Percentiles rank a stretch among this genome's conserved stretches.
Conservation (phyloP, 2,113 vertebrate genomes). For the Rynchops niger region DNA sequence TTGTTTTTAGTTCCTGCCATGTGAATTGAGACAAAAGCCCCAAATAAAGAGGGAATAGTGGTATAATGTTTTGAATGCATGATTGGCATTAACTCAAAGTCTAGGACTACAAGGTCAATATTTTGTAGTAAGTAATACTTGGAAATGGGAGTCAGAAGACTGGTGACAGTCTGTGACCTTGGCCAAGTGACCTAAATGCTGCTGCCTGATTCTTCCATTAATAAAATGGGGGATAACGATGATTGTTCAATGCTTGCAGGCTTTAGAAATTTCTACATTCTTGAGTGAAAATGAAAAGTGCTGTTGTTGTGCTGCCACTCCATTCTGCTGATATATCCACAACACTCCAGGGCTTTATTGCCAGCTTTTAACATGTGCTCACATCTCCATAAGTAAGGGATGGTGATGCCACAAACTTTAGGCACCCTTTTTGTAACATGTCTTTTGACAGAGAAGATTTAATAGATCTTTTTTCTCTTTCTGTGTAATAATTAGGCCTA, state of each 20-base stretch:
- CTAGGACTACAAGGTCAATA: fast-evolving
- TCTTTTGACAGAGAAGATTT: neutral
- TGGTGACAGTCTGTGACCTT: neutral
- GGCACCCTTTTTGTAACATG: neutral
- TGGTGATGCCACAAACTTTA: neutral
- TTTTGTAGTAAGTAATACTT: neutral
- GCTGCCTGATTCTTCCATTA: neutral
- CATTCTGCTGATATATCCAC: neutral
- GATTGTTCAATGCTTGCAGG: neutral
- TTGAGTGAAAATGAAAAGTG: neutral
- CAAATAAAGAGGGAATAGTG: neutral
- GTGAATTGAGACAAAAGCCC: neutral
- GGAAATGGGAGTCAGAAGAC: neutral
- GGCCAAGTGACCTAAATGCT: neutral
- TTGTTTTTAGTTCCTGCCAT: neutral
- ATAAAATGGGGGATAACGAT: neutral
- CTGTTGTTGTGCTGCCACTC: neutral
- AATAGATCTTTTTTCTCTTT: neutral
- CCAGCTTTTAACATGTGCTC: neutral
- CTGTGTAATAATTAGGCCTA: neutral
- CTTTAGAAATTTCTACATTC: neutral
- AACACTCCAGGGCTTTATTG: neutral
- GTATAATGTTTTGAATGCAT: neutral
- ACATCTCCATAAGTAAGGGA: neutral
- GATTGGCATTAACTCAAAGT: neutral